These are phyloP conservation scores for Drosophila navojoa DNA, from an alignment of 1,140 invertebrate genomes.

Conservation along the genomic window DNA sequence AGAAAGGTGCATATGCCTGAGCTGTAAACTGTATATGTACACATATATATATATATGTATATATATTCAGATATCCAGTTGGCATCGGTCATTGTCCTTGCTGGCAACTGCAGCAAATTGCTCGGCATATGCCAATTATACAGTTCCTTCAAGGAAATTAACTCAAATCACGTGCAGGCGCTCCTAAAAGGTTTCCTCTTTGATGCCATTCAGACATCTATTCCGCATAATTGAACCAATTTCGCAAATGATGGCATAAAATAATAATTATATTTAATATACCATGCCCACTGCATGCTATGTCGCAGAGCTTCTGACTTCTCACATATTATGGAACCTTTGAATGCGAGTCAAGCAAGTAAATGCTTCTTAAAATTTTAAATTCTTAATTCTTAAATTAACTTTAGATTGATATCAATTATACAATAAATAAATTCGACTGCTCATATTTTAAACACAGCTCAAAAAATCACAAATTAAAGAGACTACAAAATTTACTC, in stretches of 20 bases:
- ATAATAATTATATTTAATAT: not conserved
- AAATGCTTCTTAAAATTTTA: too few species aligned
- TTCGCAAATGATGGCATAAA: not conserved
- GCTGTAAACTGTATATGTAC: not conserved
- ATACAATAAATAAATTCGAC: too few species aligned
- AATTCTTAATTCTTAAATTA: too few species aligned
- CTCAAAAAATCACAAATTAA: too few species aligned
- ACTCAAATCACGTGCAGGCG: conserved; percentile 28
- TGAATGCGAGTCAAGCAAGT: too few species aligned
- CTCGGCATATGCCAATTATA: conserved; percentile 42
- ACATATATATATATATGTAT: not conserved
- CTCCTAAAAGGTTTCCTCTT: not conserved
- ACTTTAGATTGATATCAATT: too few species aligned
- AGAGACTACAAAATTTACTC: too few species aligned
- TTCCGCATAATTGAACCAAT: conserved; percentile 10
- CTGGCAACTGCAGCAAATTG: conserved; percentile 44
- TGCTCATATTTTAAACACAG: too few species aligned
- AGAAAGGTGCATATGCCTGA: conserved; percentile 6
- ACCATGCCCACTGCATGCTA: not conserved
- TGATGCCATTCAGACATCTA: conserved; percentile 7
- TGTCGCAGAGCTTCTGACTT: not conserved
- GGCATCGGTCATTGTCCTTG: conserved; percentile 36
- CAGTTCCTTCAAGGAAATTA: conserved; percentile 42
- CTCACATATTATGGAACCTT: not conserved
- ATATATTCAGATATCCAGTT: not conserved